phyloP scores from a whole-genome alignment of 2,888 invertebrate genomes.

The Temnothorax ravouxi region DNA sequence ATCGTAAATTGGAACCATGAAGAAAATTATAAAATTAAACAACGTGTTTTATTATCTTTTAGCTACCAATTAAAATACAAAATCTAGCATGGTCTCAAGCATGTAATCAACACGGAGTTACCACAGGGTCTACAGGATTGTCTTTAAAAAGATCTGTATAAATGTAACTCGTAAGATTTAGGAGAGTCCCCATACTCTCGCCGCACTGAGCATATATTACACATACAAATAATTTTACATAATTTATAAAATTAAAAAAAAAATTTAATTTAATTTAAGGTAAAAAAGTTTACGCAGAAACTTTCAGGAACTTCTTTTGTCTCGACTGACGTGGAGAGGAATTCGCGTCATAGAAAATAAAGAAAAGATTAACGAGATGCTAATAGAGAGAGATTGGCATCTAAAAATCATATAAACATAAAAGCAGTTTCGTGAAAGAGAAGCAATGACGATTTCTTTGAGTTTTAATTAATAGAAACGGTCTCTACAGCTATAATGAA shows the following conservation, averaged over 20 bases:
- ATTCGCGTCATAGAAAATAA: constrained; percentile 1
- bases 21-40: constrained; percentile 20
- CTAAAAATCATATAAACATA: neutral
- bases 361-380: neutral
- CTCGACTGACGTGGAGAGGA: neutral
- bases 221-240: neutral
- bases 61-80: constrained; percentile 82
- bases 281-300: neutral
- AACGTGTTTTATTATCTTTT: constrained; percentile 49
- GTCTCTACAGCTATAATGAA: neutral
- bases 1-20: neutral
- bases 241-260: neutral
- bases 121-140: constrained; percentile 82
- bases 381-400: neutral
- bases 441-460: neutral
- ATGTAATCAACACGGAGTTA: constrained; percentile 76
- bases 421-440: neutral
- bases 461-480: constrained; percentile 18
- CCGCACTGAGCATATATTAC: neutral
- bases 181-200: neutral
- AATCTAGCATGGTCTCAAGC: constrained; percentile 79
- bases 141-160: constrained; percentile 70
- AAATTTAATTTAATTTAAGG: neutral
- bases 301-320: constrained; percentile 10
- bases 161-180: constrained; percentile 15